phyloP scores from a whole-genome alignment of 2,113 vertebrate species.

The Megalops atlanticus region DNA sequence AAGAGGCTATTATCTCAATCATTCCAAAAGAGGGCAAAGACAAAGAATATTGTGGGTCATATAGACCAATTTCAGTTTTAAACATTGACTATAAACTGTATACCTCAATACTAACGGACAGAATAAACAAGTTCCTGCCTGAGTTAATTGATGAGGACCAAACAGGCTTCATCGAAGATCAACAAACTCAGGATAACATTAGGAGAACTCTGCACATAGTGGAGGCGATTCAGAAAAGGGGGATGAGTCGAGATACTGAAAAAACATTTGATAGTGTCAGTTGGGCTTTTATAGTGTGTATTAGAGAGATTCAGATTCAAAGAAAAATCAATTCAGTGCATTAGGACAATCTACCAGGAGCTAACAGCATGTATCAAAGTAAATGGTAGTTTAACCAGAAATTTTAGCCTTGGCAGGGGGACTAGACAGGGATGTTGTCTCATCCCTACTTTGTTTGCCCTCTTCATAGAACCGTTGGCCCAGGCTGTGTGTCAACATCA shows the following conservation, averaged over 20 bases:
- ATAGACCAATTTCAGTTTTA: background rate
- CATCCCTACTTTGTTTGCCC: background rate
- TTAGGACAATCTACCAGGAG: background rate
- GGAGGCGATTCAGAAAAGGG: background rate
- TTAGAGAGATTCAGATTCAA: background rate
- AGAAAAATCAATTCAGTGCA: background rate
- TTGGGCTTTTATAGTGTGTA: background rate
- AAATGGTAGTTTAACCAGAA: background rate
- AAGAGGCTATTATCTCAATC: background rate
- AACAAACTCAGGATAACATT: background rate
- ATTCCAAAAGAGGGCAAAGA: background rate
- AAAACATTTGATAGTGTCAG: conserved; percentile 13
- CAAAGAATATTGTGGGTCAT: background rate
- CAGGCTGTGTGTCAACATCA: background rate
- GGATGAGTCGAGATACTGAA: background rate
- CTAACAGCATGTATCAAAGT: background rate
- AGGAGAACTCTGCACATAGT: background rate
- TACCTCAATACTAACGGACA: background rate
- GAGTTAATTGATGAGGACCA: background rate
- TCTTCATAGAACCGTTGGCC: background rate
- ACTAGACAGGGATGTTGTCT: conserved; percentile 6
- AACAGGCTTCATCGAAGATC: background rate
- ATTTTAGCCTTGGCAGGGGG: background rate
- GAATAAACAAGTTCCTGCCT: background rate
- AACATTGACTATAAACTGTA: conserved; percentile 4